Base-by-base conservation (phyloP, 2,113 vertebrate species). In the Syngnathus scovelli region DNA sequence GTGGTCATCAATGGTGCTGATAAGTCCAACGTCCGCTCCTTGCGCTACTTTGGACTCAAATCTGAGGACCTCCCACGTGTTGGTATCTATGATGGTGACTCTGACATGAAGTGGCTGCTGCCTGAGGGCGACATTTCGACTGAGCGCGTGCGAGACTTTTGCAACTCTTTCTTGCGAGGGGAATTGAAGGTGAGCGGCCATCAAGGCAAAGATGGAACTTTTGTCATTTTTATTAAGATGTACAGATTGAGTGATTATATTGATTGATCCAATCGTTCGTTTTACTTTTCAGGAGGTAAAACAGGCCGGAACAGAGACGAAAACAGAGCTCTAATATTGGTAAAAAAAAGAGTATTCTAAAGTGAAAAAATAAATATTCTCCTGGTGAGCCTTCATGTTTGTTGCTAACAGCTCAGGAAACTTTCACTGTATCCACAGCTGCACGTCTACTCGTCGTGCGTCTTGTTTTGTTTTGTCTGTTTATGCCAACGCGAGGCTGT, bases 41-140 rank as follows among this genome's bases (percentile, higher is more conserved):
- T 95, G 59, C 86, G 85, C 0, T 97, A 92, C 87, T 98, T 99
- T 72, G 89, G 90, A 13, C 83, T 98, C 52, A 92, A 90, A 70
- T 83, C 89, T 27, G 70, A 86, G 60, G 92, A 98, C 55, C 89
- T 98, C 38, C 96, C 96, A 0, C 91, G 93, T 37, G 77, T 98
- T 8, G 94, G 93, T 6, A 80, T 96, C 48, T 98, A 94, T 5
- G 90, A 92, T 0, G 67, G 75, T 0, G 16, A 82, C n/a, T 89
- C 92, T 1, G 93, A 98, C 44, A 85, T 87, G 63, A 91, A 90
- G 10, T 93, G 93, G 23, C 88, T 95, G 7, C 70, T 95, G 72
- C 77, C 85, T 2, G 46, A 82, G 11, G 86, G 83, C 18, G 89
- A 94, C 33, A 85, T 96, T 64, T 88, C 92, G 0, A 9, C 82